These are phyloP conservation scores for Drosophila bunnanda DNA, from an alignment of 2,888 invertebrate genomes.

Conservation along the genomic window DNA sequence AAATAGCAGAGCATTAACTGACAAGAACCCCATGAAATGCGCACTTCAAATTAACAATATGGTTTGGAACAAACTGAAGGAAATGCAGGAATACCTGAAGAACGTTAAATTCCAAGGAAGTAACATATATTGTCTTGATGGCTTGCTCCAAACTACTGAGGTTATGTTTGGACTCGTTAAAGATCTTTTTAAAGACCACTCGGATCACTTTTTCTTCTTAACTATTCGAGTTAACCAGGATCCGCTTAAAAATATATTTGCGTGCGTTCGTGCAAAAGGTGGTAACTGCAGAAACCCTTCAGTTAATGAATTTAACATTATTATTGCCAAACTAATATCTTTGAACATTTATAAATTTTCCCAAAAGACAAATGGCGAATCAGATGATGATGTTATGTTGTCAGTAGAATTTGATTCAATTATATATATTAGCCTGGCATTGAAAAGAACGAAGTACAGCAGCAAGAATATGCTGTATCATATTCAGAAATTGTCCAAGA, in stretches of 20 bases:
- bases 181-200: constrained; percentile 2
- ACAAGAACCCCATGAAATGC: not conserved
- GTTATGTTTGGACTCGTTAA: constrained; percentile 2
- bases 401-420: not conserved
- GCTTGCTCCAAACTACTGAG: constrained; percentile 9
- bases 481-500: constrained; percentile 3
- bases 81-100: constrained; percentile 2
- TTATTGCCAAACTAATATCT: not conserved
- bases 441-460: not conserved
- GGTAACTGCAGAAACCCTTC: constrained; percentile 4
- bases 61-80: constrained; percentile 2
- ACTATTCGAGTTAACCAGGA: no score
- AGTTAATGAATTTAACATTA: not conserved
- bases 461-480: constrained; percentile 3
- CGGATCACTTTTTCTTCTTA: no score
- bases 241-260: no score
- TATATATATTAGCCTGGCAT: not conserved
- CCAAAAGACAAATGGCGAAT: not conserved
- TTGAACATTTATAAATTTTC: not conserved
- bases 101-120: constrained; percentile 4
- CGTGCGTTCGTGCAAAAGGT: constrained; percentile 7
- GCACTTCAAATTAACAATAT: constrained; percentile 3
- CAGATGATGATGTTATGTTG: not conserved
- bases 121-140: constrained; percentile 6
- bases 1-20: no score